Conservation (phyloP, 2,113 vertebrate genomes). For the Pagrus major region DNA sequence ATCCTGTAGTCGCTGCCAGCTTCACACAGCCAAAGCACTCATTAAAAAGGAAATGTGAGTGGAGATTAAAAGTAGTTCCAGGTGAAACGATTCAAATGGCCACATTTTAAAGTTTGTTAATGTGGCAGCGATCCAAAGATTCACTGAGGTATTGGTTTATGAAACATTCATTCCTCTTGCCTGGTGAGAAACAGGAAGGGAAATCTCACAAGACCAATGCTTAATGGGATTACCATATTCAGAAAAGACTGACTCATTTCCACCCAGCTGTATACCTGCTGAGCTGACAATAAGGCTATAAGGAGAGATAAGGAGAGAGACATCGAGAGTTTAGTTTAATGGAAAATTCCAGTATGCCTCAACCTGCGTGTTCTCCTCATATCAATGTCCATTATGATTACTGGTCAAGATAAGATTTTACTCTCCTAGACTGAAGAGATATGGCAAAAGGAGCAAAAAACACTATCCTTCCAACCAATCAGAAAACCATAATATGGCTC, state of each 20-base stretch:
- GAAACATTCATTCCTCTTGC: slow-evolving; percentile 54
- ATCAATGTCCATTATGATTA: neutral
- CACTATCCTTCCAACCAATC: no score
- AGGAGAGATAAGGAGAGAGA: slow-evolving; percentile 52
- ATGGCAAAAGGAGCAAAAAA: no score
- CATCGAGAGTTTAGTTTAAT: slow-evolving; percentile 14
- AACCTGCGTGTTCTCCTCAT: neutral
- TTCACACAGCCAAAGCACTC: slow-evolving; percentile 31
- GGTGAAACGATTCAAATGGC: slow-evolving; percentile 48
- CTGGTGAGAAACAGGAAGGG: slow-evolving; percentile 43
- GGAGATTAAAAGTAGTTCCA: slow-evolving; percentile 43
- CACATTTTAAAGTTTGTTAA: slow-evolving; percentile 33
- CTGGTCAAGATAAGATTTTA: neutral
- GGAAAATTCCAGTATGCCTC: neutral
- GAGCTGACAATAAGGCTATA: slow-evolving; percentile 66
- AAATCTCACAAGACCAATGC: slow-evolving; percentile 53
- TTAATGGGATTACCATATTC: slow-evolving; percentile 73
- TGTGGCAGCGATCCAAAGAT: slow-evolving; percentile 22
- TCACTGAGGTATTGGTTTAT: slow-evolving; percentile 40
- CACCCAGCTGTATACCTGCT: slow-evolving; percentile 67
- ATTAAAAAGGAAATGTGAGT: slow-evolving; percentile 39
- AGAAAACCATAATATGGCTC: neutral
- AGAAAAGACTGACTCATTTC: slow-evolving; percentile 72
- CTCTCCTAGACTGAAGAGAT: neutral
- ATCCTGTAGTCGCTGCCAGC: slow-evolving; percentile 18